These are phyloP conservation scores for Aproaerema taeniolella DNA, from an alignment of 2,888 invertebrate genomes.

Conservation along the genomic window DNA sequence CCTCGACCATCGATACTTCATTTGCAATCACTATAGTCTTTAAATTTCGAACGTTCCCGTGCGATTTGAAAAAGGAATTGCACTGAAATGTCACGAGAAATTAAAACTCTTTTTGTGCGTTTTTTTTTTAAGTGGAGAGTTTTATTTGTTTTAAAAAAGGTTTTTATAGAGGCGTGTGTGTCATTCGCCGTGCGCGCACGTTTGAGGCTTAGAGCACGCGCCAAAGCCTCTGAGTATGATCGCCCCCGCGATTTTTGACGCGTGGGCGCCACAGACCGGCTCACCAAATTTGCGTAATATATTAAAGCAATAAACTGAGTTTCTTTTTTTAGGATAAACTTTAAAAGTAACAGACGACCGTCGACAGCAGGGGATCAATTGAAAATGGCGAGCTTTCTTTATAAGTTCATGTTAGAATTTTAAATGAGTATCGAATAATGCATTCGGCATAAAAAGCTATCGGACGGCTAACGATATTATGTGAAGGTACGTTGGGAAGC, in stretches of 20 bases:
- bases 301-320: conserved; percentile 54
- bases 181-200: conserved; percentile 61
- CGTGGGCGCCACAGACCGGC: conserved; percentile 55
- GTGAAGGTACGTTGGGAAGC: conserved; percentile 72
- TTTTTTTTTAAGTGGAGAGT: neutral
- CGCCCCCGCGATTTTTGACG: conserved; percentile 70
- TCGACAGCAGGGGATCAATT: conserved; percentile 61
- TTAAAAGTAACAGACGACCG: conserved; percentile 41
- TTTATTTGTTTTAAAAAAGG: conserved; percentile 18
- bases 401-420: conserved; percentile 76
- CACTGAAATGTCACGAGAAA: too few species aligned
- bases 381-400: conserved; percentile 73
- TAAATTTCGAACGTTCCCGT: too few species aligned
- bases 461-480: conserved; percentile 74
- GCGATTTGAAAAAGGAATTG: conserved; percentile 20
- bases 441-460: conserved; percentile 76
- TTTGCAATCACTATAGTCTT: conserved; percentile 41
- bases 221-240: conserved; percentile 58
- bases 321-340: too few species aligned
- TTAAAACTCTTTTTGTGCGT: too few species aligned
- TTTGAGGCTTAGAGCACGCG: conserved; percentile 70
- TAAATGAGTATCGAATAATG: conserved; percentile 78
- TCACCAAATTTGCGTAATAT: conserved; percentile 68
- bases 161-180: conserved; percentile 51
- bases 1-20: conserved; percentile 39